Evolutionary conservation across 2,113 vertebrate genomes (phyloP).

Genomic region (Rhynchomys soricoides): DNA sequence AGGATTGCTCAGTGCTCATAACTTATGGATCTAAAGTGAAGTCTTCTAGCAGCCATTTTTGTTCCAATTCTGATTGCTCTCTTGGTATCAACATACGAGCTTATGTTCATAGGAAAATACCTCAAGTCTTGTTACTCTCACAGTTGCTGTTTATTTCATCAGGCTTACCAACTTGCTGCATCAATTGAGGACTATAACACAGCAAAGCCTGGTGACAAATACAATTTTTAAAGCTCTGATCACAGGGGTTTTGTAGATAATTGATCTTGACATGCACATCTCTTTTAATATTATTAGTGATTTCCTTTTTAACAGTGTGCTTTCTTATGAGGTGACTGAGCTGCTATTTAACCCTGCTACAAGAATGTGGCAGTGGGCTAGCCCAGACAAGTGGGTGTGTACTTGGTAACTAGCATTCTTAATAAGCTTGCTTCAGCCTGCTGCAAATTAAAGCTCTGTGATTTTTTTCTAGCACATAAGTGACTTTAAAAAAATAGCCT

Average conservation of each 20-base stretch:
- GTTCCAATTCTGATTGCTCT: slow-evolving; percentile 26
- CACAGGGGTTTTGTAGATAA: slow-evolving; percentile 82
- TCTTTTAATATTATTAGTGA: slow-evolving; percentile 84
- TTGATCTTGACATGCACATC: slow-evolving; percentile 84
- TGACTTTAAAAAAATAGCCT: slow-evolving; percentile 67
- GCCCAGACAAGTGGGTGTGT: slow-evolving; percentile 87
- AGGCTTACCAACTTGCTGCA: slow-evolving; percentile 72
- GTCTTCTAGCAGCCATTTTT: neutral
- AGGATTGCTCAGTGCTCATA: neutral
- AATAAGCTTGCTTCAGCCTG: slow-evolving; percentile 88
- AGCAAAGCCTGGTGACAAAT: slow-evolving; percentile 70
- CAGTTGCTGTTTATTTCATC: slow-evolving; percentile 75
- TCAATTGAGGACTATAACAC: slow-evolving; percentile 61
- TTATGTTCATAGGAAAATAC: slow-evolving; percentile 52
- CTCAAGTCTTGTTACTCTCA: slow-evolving; percentile 75
- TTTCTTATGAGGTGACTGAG: slow-evolving; percentile 84
- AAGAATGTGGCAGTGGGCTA: slow-evolving; percentile 87
- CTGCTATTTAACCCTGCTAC: slow-evolving; percentile 88
- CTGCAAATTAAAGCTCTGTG: slow-evolving; percentile 87
- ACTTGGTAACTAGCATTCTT: slow-evolving; percentile 87
- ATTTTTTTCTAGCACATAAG: slow-evolving; percentile 82
- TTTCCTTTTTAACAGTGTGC: slow-evolving; percentile 84
- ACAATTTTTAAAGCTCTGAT: slow-evolving; percentile 78
- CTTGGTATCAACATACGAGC: slow-evolving; percentile 31
- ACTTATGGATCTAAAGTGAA: slow-evolving; percentile 35